Conservation (phyloP, 2,888 invertebrate genomes). For the Epirrhoe alternata region DNA sequence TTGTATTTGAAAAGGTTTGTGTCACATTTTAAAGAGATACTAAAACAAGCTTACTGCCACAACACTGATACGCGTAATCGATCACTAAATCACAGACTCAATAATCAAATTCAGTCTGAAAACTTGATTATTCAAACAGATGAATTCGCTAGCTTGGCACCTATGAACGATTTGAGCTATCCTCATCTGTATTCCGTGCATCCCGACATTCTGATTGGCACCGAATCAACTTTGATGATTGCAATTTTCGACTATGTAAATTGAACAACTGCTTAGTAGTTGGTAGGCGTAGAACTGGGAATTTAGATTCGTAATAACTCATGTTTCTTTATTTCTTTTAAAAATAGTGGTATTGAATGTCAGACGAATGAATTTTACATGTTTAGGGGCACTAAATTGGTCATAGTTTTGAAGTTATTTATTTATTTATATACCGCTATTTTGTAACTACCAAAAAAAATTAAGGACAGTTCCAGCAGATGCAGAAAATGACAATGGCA, state of each 20-base stretch:
- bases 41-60: constrained; percentile 1
- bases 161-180: constrained; percentile 48
- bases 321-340: neutral
- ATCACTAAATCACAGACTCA: constrained; percentile 30
- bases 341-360: neutral
- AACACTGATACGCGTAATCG: neutral
- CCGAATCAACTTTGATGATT: constrained; percentile 57
- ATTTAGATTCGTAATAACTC: constrained; percentile 12
- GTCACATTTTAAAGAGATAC: too few relatives aligned
- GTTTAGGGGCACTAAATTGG: neutral
- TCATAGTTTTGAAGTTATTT: neutral
- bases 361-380: too few relatives aligned
- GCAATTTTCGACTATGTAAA: constrained; percentile 52
- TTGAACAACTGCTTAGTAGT: constrained; percentile 18
- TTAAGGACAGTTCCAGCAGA: too few relatives aligned
- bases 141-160: constrained; percentile 55
- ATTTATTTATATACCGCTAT: too few relatives aligned
- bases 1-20: too few relatives aligned
- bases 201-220: constrained; percentile 59
- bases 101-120: constrained; percentile 46
- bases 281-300: constrained; percentile 11
- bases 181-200: constrained; percentile 67
- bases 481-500: too few relatives aligned
- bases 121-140: constrained; percentile 60
- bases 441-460: too few relatives aligned